Evolutionary conservation across 2,888 invertebrate species (phyloP).

Genomic region (Molanna angustata): DNA sequence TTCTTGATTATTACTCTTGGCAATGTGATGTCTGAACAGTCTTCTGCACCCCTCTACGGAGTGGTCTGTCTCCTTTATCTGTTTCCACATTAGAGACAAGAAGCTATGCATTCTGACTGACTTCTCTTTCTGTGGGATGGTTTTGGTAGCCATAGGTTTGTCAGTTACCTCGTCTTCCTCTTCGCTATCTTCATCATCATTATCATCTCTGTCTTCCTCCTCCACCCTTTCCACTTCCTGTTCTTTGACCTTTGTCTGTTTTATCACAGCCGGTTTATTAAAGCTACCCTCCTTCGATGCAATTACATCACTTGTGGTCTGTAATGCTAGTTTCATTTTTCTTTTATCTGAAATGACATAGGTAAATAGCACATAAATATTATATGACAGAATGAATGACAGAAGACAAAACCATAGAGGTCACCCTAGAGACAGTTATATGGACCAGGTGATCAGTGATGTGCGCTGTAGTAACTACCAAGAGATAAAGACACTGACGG

Average conservation of each 20-base stretch:
- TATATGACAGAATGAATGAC: too few relatives aligned
- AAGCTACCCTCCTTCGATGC: too few relatives aligned
- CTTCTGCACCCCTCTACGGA: constrained; percentile 22
- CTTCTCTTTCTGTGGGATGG: constrained; percentile 1
- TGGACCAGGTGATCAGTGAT: too few relatives aligned
- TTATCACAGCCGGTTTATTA: neutral
- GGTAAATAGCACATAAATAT: constrained; percentile 7
- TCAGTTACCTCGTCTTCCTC: constrained; percentile 1
- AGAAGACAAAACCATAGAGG: too few relatives aligned
- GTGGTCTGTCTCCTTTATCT: constrained; percentile 4
- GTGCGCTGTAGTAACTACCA: too few relatives aligned
- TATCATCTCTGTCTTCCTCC: neutral
- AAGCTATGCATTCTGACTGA: neutral
- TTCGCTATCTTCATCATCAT: neutral
- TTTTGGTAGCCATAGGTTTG: too few relatives aligned
- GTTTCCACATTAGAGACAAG: constrained; percentile 9
- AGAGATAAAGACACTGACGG: too few relatives aligned
- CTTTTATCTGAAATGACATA: constrained; percentile 35
- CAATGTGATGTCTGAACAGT: constrained; percentile 14
- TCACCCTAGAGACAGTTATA: too few relatives aligned
- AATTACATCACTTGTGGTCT: too few relatives aligned
- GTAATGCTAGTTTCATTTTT: constrained; percentile 23
- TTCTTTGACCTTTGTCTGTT: constrained; percentile 17
- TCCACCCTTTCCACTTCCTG: constrained; percentile 15
- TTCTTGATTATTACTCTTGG: constrained; percentile 5